phyloP scores from a whole-genome alignment of 2,113 vertebrate species.

The Stigmatopora nigra region DNA sequence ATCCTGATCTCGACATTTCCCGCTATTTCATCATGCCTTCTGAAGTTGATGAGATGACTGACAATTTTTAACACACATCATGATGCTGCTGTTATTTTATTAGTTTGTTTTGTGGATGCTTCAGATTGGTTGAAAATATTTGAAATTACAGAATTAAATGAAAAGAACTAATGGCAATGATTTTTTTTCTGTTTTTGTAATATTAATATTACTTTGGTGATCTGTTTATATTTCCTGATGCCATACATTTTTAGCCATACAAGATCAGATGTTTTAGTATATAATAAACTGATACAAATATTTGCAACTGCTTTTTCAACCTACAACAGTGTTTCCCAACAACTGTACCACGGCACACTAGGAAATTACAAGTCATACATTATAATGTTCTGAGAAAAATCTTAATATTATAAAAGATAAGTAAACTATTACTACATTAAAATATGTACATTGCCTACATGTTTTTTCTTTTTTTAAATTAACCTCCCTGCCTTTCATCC shows the following conservation, averaged over 20 bases:
- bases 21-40: slow-evolving; percentile 8
- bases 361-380: no score
- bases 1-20: slow-evolving; percentile 26
- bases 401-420: no score
- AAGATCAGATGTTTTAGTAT: no score
- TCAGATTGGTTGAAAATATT: neutral
- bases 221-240: neutral
- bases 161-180: neutral
- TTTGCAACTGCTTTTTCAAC: neutral
- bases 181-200: no score
- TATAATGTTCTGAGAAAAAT: no score
- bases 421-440: no score
- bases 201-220: no score
- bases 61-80: neutral
- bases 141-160: neutral
- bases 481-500: neutral
- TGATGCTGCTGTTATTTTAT: neutral
- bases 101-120: neutral
- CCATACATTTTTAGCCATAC: neutral
- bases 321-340: no score
- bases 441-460: neutral
- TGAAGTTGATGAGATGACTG: neutral
- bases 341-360: no score
- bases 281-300: neutral
- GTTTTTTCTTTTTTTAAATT: neutral